A percentile compares a stretch with the other conserved stretches of the same genome.
Conservation (phyloP, 2,797 vertebrate species). For the Choloepus didactylus region DNA sequence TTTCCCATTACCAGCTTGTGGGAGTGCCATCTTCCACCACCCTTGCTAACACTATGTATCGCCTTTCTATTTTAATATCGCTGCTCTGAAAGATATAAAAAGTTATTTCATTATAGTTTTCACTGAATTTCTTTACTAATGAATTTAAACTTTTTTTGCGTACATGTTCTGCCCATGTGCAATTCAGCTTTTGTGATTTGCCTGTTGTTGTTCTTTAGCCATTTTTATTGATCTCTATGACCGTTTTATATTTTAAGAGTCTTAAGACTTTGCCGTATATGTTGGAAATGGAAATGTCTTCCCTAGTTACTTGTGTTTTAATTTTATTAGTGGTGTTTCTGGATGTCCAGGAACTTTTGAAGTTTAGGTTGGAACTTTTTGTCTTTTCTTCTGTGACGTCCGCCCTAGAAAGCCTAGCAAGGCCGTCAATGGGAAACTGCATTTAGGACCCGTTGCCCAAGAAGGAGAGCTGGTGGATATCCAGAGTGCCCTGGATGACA, state of each 20-base stretch:
- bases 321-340: neutral
- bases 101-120: neutral
- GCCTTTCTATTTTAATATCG: neutral
- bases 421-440: neutral
- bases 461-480: neutral
- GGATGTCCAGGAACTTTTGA: neutral
- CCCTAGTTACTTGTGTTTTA: neutral
- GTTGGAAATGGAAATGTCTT: neutral
- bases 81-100: neutral
- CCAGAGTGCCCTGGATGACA: neutral
- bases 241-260: neutral
- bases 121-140: neutral
- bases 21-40: accelerated
- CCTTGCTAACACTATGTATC: accelerated
- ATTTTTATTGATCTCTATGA: neutral
- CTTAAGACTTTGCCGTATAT: neutral
- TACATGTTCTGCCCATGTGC: neutral
- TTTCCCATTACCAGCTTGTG: neutral
- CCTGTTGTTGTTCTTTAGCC: neutral
- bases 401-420: neutral
- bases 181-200: neutral
- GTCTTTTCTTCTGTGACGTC: neutral
- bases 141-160: neutral
- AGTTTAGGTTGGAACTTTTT: neutral
- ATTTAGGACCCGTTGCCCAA: neutral